Percentiles rank a stretch among this genome's conserved stretches.
phyloP scores from a whole-genome alignment of 2,113 vertebrate species.

The Uria lomvia region DNA sequence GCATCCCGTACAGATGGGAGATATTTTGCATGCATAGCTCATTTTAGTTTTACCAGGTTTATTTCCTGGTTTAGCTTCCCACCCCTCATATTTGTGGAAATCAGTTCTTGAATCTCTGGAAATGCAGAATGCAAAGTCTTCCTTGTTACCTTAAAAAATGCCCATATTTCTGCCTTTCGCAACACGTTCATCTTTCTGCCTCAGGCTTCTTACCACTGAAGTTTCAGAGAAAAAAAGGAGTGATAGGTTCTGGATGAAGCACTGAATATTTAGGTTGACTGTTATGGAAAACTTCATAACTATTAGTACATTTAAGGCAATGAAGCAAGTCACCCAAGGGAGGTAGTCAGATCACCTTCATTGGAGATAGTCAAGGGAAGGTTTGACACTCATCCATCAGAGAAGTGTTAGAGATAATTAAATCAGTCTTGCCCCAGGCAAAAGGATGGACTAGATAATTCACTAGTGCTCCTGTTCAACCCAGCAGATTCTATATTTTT shows the following conservation, averaged over 20 bases:
- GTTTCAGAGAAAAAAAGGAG: neutral
- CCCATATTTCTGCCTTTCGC: neutral
- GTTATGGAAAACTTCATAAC: slow-evolving; percentile 47
- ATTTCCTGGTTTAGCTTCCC: neutral
- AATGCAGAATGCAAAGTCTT: neutral
- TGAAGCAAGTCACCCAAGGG: slow-evolving; percentile 60
- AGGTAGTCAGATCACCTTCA: slow-evolving; percentile 54
- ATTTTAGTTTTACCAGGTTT: neutral
- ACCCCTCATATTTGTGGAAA: neutral
- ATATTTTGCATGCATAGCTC: neutral
- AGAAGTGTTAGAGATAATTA: slow-evolving; percentile 59
- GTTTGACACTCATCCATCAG: slow-evolving; percentile 63
- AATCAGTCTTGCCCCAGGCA: slow-evolving; percentile 51
- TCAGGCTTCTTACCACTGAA: slow-evolving; percentile 13
- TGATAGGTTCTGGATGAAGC: slow-evolving; percentile 21
- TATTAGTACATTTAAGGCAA: slow-evolving; percentile 44
- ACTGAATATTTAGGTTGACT: slow-evolving; percentile 48
- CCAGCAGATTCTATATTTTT: slow-evolving; percentile 46
- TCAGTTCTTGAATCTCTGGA: neutral
- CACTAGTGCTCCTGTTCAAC: slow-evolving; percentile 22
- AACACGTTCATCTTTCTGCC: slow-evolving; percentile 5
- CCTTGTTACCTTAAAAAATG: neutral
- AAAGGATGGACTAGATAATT: slow-evolving; percentile 57
- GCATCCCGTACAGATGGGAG: too few relatives aligned
- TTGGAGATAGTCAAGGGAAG: slow-evolving; percentile 56